Percentiles rank a stretch among this genome's conserved stretches.
Evolutionary conservation across 2,797 vertebrate genomes (phyloP).

Genomic region (Triplophysa bombifrons): DNA sequence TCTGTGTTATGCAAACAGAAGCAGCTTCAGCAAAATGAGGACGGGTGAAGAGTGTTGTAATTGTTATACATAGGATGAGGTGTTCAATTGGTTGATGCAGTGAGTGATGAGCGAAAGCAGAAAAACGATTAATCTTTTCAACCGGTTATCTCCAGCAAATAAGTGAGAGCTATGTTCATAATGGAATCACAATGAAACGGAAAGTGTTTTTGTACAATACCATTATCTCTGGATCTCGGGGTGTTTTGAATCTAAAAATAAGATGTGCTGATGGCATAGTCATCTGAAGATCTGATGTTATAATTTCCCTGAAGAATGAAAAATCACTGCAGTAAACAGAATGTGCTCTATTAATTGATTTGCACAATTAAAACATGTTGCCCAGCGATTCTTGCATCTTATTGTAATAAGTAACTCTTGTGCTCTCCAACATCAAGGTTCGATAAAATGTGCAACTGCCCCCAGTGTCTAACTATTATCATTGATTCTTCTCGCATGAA

Average conservation of each 20-base stretch:
- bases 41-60: background rate
- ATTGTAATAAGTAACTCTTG: conserved; percentile 35
- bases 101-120: conserved; percentile 5
- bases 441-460: conserved; percentile 19
- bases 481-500: conserved; percentile 44
- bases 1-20: background rate
- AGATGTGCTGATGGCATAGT: conserved; percentile 34
- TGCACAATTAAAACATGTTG: conserved; percentile 42
- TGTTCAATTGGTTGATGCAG: conserved; percentile 2
- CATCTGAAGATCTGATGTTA: conserved; percentile 25
- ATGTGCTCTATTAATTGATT: conserved; percentile 41
- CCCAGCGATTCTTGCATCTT: conserved; percentile 12
- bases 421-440: conserved; percentile 13
- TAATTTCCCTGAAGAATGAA: conserved; percentile 21
- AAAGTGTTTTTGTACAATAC: conserved; percentile 37
- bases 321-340: conserved; percentile 26
- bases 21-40: background rate
- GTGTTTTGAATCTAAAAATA: conserved; percentile 33
- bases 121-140: conserved; percentile 16
- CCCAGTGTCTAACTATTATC: conserved; percentile 40
- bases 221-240: conserved; percentile 28
- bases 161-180: conserved; percentile 16
- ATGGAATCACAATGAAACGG: conserved; percentile 26
- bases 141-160: conserved; percentile 28
- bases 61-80: background rate